Evolutionary conservation across 2,888 invertebrate genomes (phyloP), one percentile per base, ranked within the genome.

Genomic region (Synergus gifuensis): DNA sequence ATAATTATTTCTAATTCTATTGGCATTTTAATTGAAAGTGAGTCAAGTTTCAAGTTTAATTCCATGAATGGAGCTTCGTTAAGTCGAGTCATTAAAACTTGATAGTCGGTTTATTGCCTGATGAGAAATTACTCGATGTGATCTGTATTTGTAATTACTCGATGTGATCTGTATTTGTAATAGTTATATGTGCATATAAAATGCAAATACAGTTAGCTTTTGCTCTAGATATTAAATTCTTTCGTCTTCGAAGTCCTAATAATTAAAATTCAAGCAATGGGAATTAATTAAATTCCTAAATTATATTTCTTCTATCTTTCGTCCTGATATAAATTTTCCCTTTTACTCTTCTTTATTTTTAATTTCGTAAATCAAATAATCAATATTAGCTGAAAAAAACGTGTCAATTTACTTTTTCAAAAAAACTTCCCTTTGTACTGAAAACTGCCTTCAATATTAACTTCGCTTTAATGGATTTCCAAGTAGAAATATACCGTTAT

Each of bases 121-220:
- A 62, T 62, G 62, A 28, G 62, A 62, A 62, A 62, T 62, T 62
- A 62, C 22, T 62, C 22, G 62, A 28, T 62, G 62, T 62, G 62
- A 62, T 62, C 12, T 62, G 12, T 62, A 62, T 62, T 12, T 62
- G 12, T 62, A 62, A 28, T 62, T 62, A 62, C 22, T 62, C 22
- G 62, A 28, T 62, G 62, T 62, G 62, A 62, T 62, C 12, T 62
- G 12, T 62, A 62, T 62, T 12, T 62, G 12, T 62, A 62, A 28
- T 62, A 62, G 11, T 4, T 14, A 62, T 28, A 62, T 28, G 28
- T 28, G 22, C 28, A 28, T 62, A 28, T 62, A 14, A 58, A 18
- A 18, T n/a, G n/a, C 18, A 58, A 58, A 58, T 58, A 18, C 58
- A 58, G 58, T 18, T 58, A n/a, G 18, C 58, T 58, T 58, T 58